These are phyloP conservation scores for Butorides virescens DNA, from an alignment of 2,113 vertebrate species.

Conservation along the genomic window DNA sequence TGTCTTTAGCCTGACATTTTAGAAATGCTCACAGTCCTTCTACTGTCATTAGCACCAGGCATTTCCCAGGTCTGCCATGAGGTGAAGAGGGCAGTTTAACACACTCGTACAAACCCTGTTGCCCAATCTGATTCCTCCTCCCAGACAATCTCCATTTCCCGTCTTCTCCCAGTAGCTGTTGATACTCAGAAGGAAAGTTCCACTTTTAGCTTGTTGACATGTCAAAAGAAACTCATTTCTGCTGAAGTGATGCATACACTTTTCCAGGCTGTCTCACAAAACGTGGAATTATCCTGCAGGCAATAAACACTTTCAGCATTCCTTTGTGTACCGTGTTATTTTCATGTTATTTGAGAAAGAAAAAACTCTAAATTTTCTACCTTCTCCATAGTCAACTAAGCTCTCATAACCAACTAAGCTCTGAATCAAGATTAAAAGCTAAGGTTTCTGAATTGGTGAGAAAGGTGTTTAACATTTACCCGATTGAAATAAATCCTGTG, in stretches of 20 bases:
- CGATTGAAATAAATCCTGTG: slow-evolving; percentile 46
- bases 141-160: neutral
- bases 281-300: slow-evolving; percentile 46
- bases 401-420: slow-evolving; percentile 14
- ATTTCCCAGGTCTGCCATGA: neutral
- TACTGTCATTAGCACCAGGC: neutral
- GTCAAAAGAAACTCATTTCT: neutral
- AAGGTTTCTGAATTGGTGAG: slow-evolving; percentile 41
- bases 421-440: slow-evolving; percentile 50
- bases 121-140: neutral
- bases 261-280: slow-evolving; percentile 19
- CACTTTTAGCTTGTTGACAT: neutral
- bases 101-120: neutral
- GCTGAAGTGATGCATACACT: neutral
- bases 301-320: slow-evolving; percentile 57
- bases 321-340: slow-evolving; percentile 52
- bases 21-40: neutral
- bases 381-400: slow-evolving; percentile 14
- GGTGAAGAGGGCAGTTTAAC: neutral
- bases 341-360: slow-evolving; percentile 39
- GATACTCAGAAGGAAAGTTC: neutral
- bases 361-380: neutral
- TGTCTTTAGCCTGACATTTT: neutral
- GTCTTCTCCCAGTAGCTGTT: neutral
- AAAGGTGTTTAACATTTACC: slow-evolving; percentile 45